Evolutionary conservation across 2,113 vertebrate genomes (phyloP), one percentile per base, ranked within the genome.

Genomic region (Scomber japonicus): DNA sequence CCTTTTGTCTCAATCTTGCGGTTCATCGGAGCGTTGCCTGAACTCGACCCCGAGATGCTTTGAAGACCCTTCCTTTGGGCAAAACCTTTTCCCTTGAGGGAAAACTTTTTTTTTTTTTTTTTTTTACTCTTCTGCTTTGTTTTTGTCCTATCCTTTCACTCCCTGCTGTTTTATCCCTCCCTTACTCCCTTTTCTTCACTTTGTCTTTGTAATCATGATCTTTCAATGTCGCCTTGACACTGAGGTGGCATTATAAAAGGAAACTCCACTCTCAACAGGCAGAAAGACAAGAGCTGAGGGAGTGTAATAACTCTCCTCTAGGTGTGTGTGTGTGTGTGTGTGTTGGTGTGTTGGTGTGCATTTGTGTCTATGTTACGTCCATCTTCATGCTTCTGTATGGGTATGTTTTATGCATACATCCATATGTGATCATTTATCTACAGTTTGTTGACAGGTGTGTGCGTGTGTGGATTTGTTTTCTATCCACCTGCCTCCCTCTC

Each of bases 151-250:
- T 55, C 35, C 56, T 55, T 35, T 45, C 44, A 54, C 40, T 59
- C 14, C 73, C 46, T 54, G 31, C 40, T 57, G 68, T 30, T 72
- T 51, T 15, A 73, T 62, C 51, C 31, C 10, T 17, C 16, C 16
- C 56, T 56, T 11, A 4, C 31, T 45, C 21, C 48, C 16, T 24
- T 24, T 45, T 57, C 51, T 24, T 44, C 67, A 51, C 3, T 51
- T 54, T 68, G 53, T 66, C 77, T 73, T 68, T 70, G 54, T 78
- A 74, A 75, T 82, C 45, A 48, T 46, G 24, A 59, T 72, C 11
- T 21, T 62, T 86, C 78, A 75, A 12, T 68, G 71, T 81, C 21
- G 46, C 78, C 54, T 65, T 84, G 70, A 82, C 79, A 63, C 56
- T 51, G 13, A 66, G 82, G 75, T 55, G 51, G 55, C 68, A 61